A percentile compares a stretch with the other conserved stretches of the same genome.
phyloP scores from a whole-genome alignment of 2,113 vertebrate species.

The Takifugu bimaculatus region DNA sequence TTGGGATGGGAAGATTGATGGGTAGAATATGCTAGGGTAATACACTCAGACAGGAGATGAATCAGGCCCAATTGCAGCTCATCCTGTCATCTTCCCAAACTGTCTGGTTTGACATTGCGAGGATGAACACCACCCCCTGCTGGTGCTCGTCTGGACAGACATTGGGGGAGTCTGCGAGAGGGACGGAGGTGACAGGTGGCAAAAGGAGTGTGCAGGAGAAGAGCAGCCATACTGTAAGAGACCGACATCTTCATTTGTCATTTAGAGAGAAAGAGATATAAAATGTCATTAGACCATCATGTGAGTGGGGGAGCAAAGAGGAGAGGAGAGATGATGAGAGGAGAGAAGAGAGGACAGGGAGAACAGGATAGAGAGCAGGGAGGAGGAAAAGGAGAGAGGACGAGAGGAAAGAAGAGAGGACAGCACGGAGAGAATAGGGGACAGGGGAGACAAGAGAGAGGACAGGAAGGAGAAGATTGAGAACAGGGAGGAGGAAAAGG shows the following conservation, averaged over 20 bases:
- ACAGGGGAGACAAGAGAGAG: too few relatives aligned
- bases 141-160: slow-evolving; percentile 32
- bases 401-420: too few relatives aligned
- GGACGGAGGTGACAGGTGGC: slow-evolving; percentile 39
- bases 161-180: neutral
- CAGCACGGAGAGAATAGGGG: too few relatives aligned
- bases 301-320: neutral
- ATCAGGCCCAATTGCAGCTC: slow-evolving; percentile 4
- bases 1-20: neutral
- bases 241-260: slow-evolving; percentile 47
- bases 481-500: too few relatives aligned
- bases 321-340: neutral
- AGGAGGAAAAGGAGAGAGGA: too few relatives aligned
- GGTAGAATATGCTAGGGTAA: neutral
- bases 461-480: too few relatives aligned
- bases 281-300: neutral
- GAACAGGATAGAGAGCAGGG: too few relatives aligned
- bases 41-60: slow-evolving; percentile 16
- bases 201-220: slow-evolving; percentile 32
- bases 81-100: slow-evolving; percentile 1
- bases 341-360: too few relatives aligned
- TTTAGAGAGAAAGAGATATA: slow-evolving; percentile 3
- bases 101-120: slow-evolving; percentile 30
- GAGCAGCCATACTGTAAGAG: slow-evolving; percentile 15
- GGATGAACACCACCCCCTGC: slow-evolving; percentile 53